Evolutionary conservation across 2,113 vertebrate species (phyloP), one percentile per base, ranked within the genome.

Genomic region (Centrocercus urophasianus): DNA sequence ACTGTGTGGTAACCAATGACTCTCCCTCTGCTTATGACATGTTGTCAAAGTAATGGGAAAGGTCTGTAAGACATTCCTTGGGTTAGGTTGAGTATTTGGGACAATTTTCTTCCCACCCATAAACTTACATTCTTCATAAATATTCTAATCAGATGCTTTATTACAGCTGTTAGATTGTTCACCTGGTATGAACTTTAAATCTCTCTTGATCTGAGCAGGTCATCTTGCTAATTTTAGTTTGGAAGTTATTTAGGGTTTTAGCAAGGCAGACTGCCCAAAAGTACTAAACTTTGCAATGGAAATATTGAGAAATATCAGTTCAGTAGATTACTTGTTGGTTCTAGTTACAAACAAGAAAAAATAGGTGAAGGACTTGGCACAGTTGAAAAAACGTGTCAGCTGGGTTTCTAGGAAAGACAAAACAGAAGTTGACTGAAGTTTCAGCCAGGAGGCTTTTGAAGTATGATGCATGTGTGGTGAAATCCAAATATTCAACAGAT

Each of bases 211-310:
- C 74, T 93, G 63, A 43, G 21, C 27, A 45, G n/a, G 74, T 91
- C 66, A 59, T 83, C 9, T 56, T 73, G 69, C 90, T 95, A 93
- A 94, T 89, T 95, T 96, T 95, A 94, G 74, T 22, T 14, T 64
- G 30, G 38, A 78, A 36, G 67, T 80, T 88, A 77, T 82, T 91
- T 88, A 65, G 43, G 36, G 38, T 91, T 88, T 81, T 92, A 85
- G 66, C 60, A 91, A 80, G 45, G 66, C 0, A 2, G 54, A 40
- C 56, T 60, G 25, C 52, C 52, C 27, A 17, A 14, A 28, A 28
- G n/a, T 79, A 48, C 52, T 81, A 54, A 80, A 81, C n/a, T 78
- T 78, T 47, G 66, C 61, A 28, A 0, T 86, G 28, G 15, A 76
- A 57, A 30, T 73, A 16, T 25, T 64, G 57, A 93, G 76, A 83